These are phyloP conservation scores for Paratilapia polleni DNA, from an alignment of 2,113 vertebrate species.

Conservation along the genomic window DNA sequence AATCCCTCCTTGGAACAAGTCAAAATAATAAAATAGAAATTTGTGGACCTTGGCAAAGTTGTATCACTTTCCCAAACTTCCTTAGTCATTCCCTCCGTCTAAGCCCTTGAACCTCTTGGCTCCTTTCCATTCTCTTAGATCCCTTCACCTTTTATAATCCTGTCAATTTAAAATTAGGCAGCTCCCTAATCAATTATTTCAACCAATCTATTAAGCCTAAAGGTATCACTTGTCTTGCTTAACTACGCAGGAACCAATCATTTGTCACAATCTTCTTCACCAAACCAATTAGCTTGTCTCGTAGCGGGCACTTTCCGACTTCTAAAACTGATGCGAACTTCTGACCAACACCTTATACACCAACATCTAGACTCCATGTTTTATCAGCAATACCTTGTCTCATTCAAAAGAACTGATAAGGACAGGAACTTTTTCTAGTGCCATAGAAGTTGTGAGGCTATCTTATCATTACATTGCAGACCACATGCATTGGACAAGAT, in stretches of 20 bases:
- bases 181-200: conserved; percentile 17
- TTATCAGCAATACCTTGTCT: background rate
- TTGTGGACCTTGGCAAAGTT: conserved; percentile 20
- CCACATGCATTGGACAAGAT: background rate
- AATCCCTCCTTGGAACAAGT: conserved; percentile 3
- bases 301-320: background rate
- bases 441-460: background rate
- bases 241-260: background rate
- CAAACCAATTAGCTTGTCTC: background rate
- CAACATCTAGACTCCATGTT: background rate
- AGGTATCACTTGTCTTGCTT: conserved; percentile 11
- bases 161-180: conserved; percentile 24
- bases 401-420: background rate
- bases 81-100: background rate
- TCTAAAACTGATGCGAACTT: background rate
- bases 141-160: conserved; percentile 20
- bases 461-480: background rate
- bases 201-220: conserved; percentile 22
- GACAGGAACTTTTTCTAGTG: background rate
- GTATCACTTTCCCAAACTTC: background rate
- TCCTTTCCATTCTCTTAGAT: conserved; percentile 6
- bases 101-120: background rate
- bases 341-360: background rate
- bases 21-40: conserved; percentile 14
- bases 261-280: background rate